Percentiles rank a stretch among this genome's conserved stretches.
Conservation (phyloP, 2,888 invertebrate species). For the Entomobrya multifasciata region DNA sequence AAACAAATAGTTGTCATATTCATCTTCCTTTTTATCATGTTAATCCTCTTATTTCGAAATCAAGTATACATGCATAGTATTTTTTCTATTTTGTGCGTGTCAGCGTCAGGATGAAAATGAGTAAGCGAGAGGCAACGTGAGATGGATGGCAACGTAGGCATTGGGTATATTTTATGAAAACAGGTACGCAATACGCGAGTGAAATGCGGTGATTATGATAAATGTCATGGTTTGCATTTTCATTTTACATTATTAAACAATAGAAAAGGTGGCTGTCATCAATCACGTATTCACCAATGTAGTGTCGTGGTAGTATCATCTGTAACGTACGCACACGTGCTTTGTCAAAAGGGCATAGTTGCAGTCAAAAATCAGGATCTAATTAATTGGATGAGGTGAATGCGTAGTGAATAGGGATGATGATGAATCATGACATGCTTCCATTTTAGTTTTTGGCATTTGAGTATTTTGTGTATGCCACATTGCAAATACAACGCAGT, state of each 20-base stretch:
- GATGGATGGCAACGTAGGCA: too few relatives aligned
- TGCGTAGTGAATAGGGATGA: neutral
- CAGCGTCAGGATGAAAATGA: neutral
- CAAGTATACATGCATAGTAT: neutral
- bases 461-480: neutral
- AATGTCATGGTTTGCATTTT: too few relatives aligned
- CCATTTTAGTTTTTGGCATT: slow-evolving; percentile 2
- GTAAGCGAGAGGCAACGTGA: neutral
- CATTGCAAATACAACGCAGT: too few relatives aligned
- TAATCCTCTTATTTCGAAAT: slow-evolving; percentile 8
- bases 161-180: too few relatives aligned
- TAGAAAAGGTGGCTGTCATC: slow-evolving; percentile 1
- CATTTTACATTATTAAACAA: neutral
- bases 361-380: slow-evolving; percentile 39
- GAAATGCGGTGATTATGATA: too few relatives aligned
- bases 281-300: slow-evolving; percentile 15
- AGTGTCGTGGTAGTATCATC: neutral
- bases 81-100: neutral
- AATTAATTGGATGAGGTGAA: slow-evolving; percentile 38
- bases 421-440: slow-evolving; percentile 22
- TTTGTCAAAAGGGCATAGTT: slow-evolving; percentile 25
- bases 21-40: slow-evolving; percentile 24
- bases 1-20: slow-evolving; percentile 36
- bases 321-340: slow-evolving; percentile 24
- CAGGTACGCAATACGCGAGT: too few relatives aligned